phyloP scores from a whole-genome alignment of 2,888 invertebrate species.

The Eulithis testata region DNA sequence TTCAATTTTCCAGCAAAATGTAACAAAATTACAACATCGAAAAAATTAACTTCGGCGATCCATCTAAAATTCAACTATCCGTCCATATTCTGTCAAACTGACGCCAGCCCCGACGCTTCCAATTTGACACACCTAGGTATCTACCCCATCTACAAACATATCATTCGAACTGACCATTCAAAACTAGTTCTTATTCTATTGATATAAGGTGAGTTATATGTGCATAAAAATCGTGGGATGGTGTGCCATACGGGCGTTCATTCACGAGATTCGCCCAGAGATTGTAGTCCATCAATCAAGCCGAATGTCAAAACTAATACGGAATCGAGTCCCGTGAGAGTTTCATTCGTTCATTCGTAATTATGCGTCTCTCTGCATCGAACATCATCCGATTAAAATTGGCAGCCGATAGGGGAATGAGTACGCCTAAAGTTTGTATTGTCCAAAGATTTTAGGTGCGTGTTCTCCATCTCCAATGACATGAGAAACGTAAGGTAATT shows the following conservation, averaged over 20 bases:
- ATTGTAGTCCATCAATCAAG: slow-evolving; percentile 83
- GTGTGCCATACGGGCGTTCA: slow-evolving; percentile 69
- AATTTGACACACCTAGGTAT: slow-evolving; percentile 74
- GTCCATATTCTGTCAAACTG: slow-evolving; percentile 69
- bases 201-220: slow-evolving; percentile 11
- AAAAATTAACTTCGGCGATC: slow-evolving; percentile 57
- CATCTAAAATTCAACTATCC: slow-evolving; percentile 68
- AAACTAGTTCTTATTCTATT: slow-evolving; percentile 26
- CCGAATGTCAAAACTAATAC: slow-evolving; percentile 84
- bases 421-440: slow-evolving; percentile 44
- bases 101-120: slow-evolving; percentile 64
- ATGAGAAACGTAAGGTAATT: too few relatives aligned
- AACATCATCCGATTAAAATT: slow-evolving; percentile 82
- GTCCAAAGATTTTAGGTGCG: not conserved
- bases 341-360: slow-evolving; percentile 75
- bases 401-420: slow-evolving; percentile 76
- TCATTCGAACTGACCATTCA: not conserved
- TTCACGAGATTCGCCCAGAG: slow-evolving; percentile 76
- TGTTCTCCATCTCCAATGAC: too few relatives aligned
- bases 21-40: slow-evolving; percentile 26
- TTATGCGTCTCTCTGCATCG: slow-evolving; percentile 79
- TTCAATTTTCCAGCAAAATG: slow-evolving; percentile 27
- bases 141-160: slow-evolving; percentile 58
- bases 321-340: slow-evolving; percentile 79
- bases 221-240: slow-evolving; percentile 39